Base-by-base conservation (phyloP, 2,797 vertebrate genomes). In the Micropoecilia bifurca region DNA sequence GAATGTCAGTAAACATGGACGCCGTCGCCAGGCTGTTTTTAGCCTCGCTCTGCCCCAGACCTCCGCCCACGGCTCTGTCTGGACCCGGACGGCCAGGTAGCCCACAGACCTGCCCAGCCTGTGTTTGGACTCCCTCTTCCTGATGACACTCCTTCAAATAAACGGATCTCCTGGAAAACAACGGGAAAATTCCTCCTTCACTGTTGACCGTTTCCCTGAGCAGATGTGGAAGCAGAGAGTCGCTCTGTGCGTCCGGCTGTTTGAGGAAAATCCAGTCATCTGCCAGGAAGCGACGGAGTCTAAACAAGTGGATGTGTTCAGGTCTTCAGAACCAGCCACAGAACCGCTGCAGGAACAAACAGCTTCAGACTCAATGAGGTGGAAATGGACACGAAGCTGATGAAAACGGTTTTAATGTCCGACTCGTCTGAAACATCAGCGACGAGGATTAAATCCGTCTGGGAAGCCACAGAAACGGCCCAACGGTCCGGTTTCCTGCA, bases 91-190 rank as follows among this genome's bases (percentile, higher is more conserved):
- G 75, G 85, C 71, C 83, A 87, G 85, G 88, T 89, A 80, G 76
- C 45, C 84, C 66, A 73, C 84, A 86, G 61, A 85, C 73, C 53
- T 79, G 87, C 86, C 46, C 87, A 88, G 84, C 85, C 88, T 87
- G 91, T 95, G 94, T 95, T 95, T 94, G 89, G 93, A 93, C 85
- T 87, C 88, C 50, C 76, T 85, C 92, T 95, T 95, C 92, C 93
- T 94, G 87, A 86, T 91, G 88, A 88, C 91, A 83, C 92, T 92
- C 92, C 93, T 89, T 85, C 90, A 95, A 96, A 96, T 96, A 96
- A 95, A 95, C 85, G 61, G 80, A 86, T 84, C 76, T 78, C 84
- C 74, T 83, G 86, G 83, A 91, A 77, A 89, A 75, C 83, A 80
- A 79, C 82, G 22, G 91, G 91, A 92, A 92, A 81, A 88, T 90